phyloP scores from a whole-genome alignment of 2,113 vertebrate genomes.

The Acrocephalus kingi region DNA sequence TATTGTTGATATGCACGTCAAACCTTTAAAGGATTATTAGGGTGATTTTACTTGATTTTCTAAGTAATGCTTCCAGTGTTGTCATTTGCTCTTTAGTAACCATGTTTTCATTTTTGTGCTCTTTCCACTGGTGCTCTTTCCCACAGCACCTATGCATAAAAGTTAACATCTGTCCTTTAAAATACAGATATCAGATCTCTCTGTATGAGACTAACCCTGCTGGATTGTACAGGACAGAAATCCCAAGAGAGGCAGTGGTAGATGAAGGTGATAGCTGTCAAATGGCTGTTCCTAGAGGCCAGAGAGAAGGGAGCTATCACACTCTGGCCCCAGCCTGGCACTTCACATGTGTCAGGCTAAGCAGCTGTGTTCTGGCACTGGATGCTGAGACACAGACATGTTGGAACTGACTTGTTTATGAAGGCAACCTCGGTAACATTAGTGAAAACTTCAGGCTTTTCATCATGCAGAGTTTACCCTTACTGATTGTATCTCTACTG shows the following conservation, averaged over 20 bases:
- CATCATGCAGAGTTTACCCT: background rate
- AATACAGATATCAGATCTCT: background rate
- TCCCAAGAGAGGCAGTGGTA: background rate
- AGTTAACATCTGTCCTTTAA: background rate
- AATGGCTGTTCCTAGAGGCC: background rate
- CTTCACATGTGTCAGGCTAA: background rate
- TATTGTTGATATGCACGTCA: background rate
- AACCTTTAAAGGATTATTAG: background rate
- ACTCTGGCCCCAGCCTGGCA: background rate
- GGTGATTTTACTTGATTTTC: background rate
- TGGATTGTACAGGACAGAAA: rapidly evolving
- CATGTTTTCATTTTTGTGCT: background rate
- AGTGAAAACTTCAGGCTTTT: background rate
- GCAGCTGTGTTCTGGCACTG: background rate
- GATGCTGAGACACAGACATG: background rate
- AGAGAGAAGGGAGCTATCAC: background rate
- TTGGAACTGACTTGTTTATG: background rate
- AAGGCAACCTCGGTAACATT: background rate
- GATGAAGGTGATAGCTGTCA: background rate
- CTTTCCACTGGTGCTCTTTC: background rate
- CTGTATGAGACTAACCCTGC: background rate
- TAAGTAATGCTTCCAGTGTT: background rate
- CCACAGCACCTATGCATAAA: background rate
- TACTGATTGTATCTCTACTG: background rate
- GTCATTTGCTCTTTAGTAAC: background rate